Percentiles rank a stretch among this genome's conserved stretches.
Evolutionary conservation across 2,888 invertebrate genomes (phyloP).

Genomic region (Dryomyza anilis): DNA sequence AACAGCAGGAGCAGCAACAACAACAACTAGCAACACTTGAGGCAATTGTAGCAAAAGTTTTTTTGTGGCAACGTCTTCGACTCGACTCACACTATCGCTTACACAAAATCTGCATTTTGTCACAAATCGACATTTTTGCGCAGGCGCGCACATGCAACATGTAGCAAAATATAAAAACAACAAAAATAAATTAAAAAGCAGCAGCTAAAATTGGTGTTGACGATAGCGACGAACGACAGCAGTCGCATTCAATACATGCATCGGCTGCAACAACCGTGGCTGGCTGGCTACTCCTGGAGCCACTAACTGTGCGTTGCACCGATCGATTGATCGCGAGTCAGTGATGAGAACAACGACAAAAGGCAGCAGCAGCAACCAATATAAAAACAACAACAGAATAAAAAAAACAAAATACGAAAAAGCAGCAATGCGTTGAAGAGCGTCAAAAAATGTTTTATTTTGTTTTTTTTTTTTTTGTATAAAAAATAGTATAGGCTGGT

Average conservation of each 20-base stretch:
- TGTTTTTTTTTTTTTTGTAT: too few species aligned
- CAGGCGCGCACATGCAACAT: constrained; percentile 13
- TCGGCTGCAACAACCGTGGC: not conserved
- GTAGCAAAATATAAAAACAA: not conserved
- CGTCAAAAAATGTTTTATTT: too few species aligned
- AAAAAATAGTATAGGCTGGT: too few species aligned
- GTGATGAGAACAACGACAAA: too few species aligned
- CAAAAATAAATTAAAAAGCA: not conserved
- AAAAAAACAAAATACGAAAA: too few species aligned
- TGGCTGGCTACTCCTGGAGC: not conserved
- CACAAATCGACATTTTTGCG: constrained; percentile 20
- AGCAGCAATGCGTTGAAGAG: too few species aligned
- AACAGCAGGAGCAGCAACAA: not conserved
- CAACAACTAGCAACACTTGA: too few species aligned
- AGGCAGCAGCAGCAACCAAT: not conserved
- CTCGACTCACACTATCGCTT: too few species aligned
- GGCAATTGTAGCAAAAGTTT: too few species aligned
- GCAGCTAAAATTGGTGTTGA: not conserved
- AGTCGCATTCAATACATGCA: not conserved
- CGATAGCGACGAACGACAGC: not conserved
- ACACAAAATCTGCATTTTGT: constrained; percentile 20
- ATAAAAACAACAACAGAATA: not conserved
- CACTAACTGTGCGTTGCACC: constrained; percentile 16
- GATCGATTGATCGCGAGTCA: too few species aligned
- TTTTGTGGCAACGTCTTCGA: too few species aligned